These are phyloP conservation scores for Periphyllus acericola DNA, from an alignment of 2,888 invertebrate species.

Conservation along the genomic window DNA sequence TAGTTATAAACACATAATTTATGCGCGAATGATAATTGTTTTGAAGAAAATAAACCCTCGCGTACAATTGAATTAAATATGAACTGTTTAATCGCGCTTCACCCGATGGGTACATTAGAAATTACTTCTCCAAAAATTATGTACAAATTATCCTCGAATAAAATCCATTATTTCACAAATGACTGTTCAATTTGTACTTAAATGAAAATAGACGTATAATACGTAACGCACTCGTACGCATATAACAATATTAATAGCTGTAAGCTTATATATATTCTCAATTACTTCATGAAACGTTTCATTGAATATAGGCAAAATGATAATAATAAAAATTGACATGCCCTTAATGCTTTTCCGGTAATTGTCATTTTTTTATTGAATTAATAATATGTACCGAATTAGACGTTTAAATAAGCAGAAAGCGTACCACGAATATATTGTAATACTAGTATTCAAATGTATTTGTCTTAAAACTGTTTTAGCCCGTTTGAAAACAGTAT, in stretches of 20 bases:
- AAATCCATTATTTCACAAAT: background rate
- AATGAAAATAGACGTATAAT: conserved; percentile 8
- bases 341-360: background rate
- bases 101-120: background rate
- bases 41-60: background rate
- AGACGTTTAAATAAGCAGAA: background rate
- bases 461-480: no score
- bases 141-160: background rate
- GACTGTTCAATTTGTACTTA: background rate
- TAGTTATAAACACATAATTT: no score
- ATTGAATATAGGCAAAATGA: background rate
- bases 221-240: background rate
- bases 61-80: background rate
- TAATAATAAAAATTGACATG: background rate
- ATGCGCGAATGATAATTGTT: background rate
- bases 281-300: background rate
- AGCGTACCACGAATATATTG: no score
- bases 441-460: background rate
- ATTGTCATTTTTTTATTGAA: background rate
- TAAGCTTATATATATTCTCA: background rate
- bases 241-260: background rate
- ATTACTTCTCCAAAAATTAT: background rate
- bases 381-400: background rate
- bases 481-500: background rate
- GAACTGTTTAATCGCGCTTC: background rate